Percentiles rank a stretch among this genome's conserved stretches.
These are phyloP conservation scores for Elmis aenea DNA, from an alignment of 2,888 invertebrate species.

Conservation along the genomic window DNA sequence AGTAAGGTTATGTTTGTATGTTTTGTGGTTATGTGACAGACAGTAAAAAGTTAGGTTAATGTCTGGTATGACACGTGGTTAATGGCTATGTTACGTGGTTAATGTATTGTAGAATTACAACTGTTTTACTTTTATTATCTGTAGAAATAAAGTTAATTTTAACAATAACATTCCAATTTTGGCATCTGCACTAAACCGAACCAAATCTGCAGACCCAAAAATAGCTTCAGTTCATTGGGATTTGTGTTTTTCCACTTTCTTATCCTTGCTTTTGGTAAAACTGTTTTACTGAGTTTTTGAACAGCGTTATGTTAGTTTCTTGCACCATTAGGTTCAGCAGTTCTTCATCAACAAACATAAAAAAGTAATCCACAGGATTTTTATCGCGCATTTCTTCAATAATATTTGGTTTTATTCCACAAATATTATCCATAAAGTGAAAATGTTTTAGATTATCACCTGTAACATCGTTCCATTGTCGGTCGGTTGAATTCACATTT, in stretches of 20 bases:
- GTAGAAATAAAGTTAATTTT: too few species aligned
- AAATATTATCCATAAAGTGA: neutral
- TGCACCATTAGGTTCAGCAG: slow-evolving; percentile 4
- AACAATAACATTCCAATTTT: slow-evolving; percentile 3
- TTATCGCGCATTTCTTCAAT: slow-evolving; percentile 1
- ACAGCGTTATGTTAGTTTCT: slow-evolving; percentile 7
- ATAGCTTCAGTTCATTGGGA: slow-evolving; percentile 5
- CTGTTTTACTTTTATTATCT: too few species aligned
- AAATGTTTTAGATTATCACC: slow-evolving; percentile 1
- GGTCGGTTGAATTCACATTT: too few species aligned
- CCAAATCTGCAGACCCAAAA: slow-evolving; percentile 8
- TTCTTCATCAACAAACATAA: neutral
- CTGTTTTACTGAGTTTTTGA: slow-evolving; percentile 5
- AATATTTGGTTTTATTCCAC: neutral
- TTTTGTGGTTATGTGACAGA: too few species aligned
- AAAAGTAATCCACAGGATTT: neutral
- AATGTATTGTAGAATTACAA: too few species aligned
- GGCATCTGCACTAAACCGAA: slow-evolving; percentile 8
- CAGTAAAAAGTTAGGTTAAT: too few species aligned
- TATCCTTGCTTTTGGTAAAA: slow-evolving; percentile 5
- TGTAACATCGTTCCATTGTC: slow-evolving; percentile 1
- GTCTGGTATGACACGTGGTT: too few species aligned
- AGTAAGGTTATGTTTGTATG: too few species aligned
- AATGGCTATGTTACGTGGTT: too few species aligned
- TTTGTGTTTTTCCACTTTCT: slow-evolving; percentile 7